Percentiles rank a stretch among this genome's conserved stretches.
phyloP scores from a whole-genome alignment of 2,113 vertebrate species.

The Charadrius vociferus region DNA sequence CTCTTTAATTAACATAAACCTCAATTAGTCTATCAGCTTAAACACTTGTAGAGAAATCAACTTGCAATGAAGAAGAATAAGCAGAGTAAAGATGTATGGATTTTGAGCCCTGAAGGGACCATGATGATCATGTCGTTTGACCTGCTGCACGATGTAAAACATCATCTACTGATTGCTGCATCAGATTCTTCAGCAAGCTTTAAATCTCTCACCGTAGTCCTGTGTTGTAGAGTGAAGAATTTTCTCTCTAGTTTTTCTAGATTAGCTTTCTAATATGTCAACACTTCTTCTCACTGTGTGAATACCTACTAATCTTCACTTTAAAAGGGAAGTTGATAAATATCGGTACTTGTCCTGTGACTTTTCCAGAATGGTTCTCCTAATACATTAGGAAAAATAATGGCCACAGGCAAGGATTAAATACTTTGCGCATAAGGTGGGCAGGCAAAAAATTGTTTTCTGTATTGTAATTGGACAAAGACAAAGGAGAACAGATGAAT shows the following conservation, averaged over 20 bases:
- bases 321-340: neutral
- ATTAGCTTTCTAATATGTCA: neutral
- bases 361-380: neutral
- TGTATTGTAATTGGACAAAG: neutral
- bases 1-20: neutral
- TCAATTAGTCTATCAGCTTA: neutral
- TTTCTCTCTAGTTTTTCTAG: neutral
- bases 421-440: neutral
- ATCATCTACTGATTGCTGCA: neutral
- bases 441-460: neutral
- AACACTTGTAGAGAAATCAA: neutral
- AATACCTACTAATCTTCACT: neutral
- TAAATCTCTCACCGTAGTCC: neutral
- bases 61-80: neutral
- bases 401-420: neutral
- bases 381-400: neutral
- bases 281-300: neutral
- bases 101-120: neutral
- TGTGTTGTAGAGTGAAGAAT: neutral
- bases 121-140: neutral
- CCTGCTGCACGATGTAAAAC: neutral
- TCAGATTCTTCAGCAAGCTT: neutral
- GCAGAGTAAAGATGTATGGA: neutral
- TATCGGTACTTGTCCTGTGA: neutral
- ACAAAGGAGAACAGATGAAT: neutral